These are phyloP conservation scores for Myotis vivesi DNA, from an alignment of 2,797 vertebrate genomes.

Conservation along the genomic window DNA sequence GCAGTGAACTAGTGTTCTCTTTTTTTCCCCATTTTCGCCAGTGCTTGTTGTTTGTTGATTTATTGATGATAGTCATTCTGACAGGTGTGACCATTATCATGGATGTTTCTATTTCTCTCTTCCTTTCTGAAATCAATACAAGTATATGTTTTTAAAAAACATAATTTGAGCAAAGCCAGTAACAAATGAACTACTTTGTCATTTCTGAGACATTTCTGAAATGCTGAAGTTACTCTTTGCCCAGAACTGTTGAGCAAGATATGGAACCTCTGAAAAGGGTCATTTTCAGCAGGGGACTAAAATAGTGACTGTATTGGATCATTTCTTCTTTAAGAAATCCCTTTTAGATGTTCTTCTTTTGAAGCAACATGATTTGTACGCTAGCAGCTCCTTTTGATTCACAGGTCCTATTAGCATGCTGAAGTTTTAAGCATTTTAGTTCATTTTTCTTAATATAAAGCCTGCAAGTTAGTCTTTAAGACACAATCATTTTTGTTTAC, in stretches of 20 bases:
- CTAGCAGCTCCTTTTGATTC: neutral
- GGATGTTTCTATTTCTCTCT: too few relatives aligned
- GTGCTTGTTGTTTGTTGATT: too few relatives aligned
- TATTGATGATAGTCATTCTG: too few relatives aligned
- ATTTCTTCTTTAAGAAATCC: conserved; percentile 13
- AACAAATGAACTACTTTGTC: conserved; percentile 40
- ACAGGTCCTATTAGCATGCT: neutral
- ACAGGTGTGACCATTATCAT: too few relatives aligned
- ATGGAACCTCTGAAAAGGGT: neutral
- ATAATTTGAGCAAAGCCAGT: neutral
- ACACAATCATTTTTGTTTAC: neutral
- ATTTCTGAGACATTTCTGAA: conserved; percentile 47
- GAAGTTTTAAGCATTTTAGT: conserved; percentile 1
- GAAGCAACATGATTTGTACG: neutral
- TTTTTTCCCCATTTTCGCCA: too few relatives aligned
- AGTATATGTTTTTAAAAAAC: neutral
- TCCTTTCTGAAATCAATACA: too few relatives aligned
- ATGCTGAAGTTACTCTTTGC: neutral
- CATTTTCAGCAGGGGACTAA: neutral
- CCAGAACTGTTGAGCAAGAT: neutral
- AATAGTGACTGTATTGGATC: neutral
- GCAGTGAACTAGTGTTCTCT: too few relatives aligned
- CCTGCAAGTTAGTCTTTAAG: conserved; percentile 35
- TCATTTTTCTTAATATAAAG: neutral
- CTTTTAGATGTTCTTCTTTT: conserved; percentile 15